Percentiles rank a stretch among this genome's conserved stretches.
phyloP scores from a whole-genome alignment of 2,113 vertebrate genomes.

The Gallinago paraguaiae region DNA sequence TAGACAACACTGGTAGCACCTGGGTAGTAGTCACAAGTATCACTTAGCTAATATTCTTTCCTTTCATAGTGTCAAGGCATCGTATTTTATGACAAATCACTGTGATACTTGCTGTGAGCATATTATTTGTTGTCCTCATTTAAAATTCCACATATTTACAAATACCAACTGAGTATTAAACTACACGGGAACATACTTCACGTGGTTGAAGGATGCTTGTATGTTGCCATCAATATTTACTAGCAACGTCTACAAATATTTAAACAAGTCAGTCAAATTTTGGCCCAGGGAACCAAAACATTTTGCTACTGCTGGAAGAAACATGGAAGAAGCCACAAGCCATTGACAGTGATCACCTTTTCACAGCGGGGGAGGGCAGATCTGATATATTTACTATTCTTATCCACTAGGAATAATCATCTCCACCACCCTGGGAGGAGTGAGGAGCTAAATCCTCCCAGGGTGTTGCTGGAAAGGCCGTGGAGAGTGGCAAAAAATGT shows the following conservation, averaged over 20 bases:
- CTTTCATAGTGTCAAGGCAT: neutral
- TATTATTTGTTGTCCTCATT: neutral
- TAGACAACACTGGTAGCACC: neutral
- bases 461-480: neutral
- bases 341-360: neutral
- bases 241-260: neutral
- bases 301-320: neutral
- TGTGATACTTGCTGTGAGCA: neutral
- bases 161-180: neutral
- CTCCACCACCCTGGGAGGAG: neutral
- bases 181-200: accelerated
- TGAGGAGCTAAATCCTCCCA: neutral
- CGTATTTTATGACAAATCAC: neutral
- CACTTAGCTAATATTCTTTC: neutral
- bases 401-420: neutral
- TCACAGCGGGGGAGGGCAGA: accelerated
- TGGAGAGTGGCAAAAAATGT: neutral
- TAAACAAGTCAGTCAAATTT: neutral
- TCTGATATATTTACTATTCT: neutral
- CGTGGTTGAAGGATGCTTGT: accelerated
- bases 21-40: neutral
- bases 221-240: neutral
- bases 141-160: neutral
- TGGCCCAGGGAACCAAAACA: neutral
- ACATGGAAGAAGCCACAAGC: neutral